phyloP scores from a whole-genome alignment of 2,797 vertebrate genomes.

The Paguma larvata region DNA sequence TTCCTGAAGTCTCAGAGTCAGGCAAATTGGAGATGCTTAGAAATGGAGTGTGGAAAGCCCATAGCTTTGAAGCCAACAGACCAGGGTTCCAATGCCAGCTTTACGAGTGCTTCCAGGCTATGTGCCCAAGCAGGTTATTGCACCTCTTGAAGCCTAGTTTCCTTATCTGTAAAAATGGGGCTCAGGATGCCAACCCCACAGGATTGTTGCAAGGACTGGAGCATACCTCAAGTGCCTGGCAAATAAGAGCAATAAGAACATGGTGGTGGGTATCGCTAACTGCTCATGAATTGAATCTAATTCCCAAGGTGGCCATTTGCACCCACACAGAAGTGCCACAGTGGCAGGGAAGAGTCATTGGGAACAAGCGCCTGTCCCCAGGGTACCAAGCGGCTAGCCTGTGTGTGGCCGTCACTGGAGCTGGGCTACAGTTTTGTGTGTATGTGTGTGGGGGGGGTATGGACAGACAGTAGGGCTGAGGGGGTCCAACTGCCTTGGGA shows the following conservation, averaged over 20 bases:
- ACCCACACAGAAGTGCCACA: slow-evolving; percentile 17
- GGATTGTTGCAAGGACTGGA: slow-evolving; percentile 58
- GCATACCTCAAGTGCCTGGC: background rate
- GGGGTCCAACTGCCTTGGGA: slow-evolving; percentile 10
- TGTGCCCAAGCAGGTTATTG: background rate
- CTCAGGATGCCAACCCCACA: slow-evolving; percentile 24
- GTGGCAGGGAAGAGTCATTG: background rate
- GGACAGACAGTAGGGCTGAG: slow-evolving; percentile 1
- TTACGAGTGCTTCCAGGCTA: slow-evolving; percentile 38
- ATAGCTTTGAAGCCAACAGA: slow-evolving; percentile 59
- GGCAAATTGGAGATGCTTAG: slow-evolving; percentile 52
- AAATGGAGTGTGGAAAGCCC: slow-evolving; percentile 37
- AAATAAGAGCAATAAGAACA: slow-evolving; percentile 17
- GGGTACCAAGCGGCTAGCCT: slow-evolving; percentile 2
- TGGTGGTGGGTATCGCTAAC: background rate
- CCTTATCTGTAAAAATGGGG: slow-evolving; percentile 60
- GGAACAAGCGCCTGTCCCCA: background rate
- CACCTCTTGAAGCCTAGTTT: slow-evolving; percentile 42
- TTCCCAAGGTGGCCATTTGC: slow-evolving; percentile 7
- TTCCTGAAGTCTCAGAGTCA: slow-evolving; percentile 33
- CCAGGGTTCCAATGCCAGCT: slow-evolving; percentile 33
- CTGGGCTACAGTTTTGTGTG: background rate
- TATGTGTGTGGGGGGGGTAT: background rate
- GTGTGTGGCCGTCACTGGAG: background rate
- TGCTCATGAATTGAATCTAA: slow-evolving; percentile 29